Percentiles rank a stretch among this genome's conserved stretches.
These are phyloP conservation scores for Lycaon pictus DNA, from an alignment of 2,113 vertebrate genomes.

Conservation along the genomic window DNA sequence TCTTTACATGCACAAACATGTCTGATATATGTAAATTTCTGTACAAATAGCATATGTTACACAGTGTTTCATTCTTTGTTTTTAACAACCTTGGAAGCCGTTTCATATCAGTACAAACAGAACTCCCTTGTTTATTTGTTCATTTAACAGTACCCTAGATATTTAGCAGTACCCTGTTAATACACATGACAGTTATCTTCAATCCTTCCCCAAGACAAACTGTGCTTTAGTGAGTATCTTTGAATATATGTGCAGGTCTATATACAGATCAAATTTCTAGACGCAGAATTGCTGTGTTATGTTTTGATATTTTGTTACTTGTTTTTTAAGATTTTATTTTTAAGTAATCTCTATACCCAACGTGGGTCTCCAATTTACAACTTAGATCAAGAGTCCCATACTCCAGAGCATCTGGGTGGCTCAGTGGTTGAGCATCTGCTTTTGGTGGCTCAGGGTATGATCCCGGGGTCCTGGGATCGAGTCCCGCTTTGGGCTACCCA, in stretches of 20 bases:
- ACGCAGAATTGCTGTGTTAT: background rate
- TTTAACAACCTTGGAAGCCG: conserved; percentile 27
- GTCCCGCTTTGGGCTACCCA: too few relatives aligned
- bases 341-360: background rate
- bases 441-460: too few relatives aligned
- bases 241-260: background rate
- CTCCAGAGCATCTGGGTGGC: too few relatives aligned
- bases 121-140: background rate
- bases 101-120: background rate
- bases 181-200: background rate
- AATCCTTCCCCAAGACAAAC: background rate
- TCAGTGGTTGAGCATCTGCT: too few relatives aligned
- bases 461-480: too few relatives aligned
- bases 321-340: background rate
- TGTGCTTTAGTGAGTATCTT: background rate
- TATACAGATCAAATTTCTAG: background rate
- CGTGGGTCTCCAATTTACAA: background rate
- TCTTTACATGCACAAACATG: conserved; percentile 13
- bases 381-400: background rate
- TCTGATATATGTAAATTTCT: background rate
- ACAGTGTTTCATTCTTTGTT: conserved; percentile 24
- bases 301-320: conserved; percentile 1
- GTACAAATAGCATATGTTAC: conserved; percentile 13
- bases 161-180: background rate
- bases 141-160: background rate